Evolutionary conservation across 2,797 vertebrate species (phyloP), one percentile per base, ranked within the genome.

Genomic region (Furcifer pardalis): DNA sequence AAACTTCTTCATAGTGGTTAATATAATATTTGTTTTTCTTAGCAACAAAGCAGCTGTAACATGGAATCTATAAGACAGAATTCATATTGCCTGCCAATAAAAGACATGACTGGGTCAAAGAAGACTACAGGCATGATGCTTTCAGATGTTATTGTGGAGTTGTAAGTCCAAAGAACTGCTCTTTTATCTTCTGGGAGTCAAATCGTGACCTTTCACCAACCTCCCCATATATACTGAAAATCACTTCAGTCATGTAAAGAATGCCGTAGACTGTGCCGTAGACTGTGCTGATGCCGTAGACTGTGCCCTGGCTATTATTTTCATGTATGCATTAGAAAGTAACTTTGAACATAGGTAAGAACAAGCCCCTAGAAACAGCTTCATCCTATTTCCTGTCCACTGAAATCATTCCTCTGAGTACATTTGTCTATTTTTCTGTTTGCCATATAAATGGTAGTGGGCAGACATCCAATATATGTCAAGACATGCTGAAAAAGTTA

Each of bases 401-500:
- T 69, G 46, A 77, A 84, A 60, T 10, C 13, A 40, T 10, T 83
- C 76, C 40, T 40, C 32, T 72, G 76, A 84, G 56, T 84, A 72
- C 15, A 46, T 78, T 71, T 69, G 19, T 35, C 35, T 72, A 89
- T 85, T 88, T 91, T 90, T 72, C 87, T 86, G 1, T 79, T 83
- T 66, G 81, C 81, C 90, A 85, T 78, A 84, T 89, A 78, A 94
- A 92, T 84, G 59, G 49, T 37, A 30, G 17, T 73, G 59, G 83
- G 68, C 56, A 79, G 56, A 9, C 46, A 79, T 84, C 83, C 68
- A 84, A 79, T n/a, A 49, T 84, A 92, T 86, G 91, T 91, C 91
- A 91, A 89, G 86, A 93, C 94, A 93, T 91, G 91, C 40, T 93
- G 91, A 95, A 94, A 83, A 93, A 92, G 84, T 93, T 95, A 94